Conservation (phyloP, 2,888 invertebrate genomes). For the Caradrina clavipalpis region DNA sequence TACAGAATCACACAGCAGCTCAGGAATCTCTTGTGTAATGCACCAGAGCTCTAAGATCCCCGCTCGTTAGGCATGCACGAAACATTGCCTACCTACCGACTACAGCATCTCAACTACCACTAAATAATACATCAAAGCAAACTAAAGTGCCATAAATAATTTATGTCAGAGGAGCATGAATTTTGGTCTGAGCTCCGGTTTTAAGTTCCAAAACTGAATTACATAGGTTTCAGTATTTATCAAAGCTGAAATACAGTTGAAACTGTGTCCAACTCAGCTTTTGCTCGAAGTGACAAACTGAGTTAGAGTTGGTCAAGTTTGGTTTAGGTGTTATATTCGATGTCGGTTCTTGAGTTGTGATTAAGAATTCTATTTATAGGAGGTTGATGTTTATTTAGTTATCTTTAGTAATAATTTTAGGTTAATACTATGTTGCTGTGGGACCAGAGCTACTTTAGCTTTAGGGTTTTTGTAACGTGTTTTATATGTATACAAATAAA, state of each 20-base stretch:
- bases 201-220: conserved; percentile 59
- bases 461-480: too few species aligned
- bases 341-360: conserved; percentile 19
- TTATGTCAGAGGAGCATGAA: conserved; percentile 53
- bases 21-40: conserved; percentile 21
- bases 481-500: too few species aligned
- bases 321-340: conserved; percentile 32
- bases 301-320: conserved; percentile 42
- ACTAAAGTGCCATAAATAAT: conserved; percentile 44
- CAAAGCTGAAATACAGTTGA: conserved; percentile 68
- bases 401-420: too few species aligned
- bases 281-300: conserved; percentile 44
- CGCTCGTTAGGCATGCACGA: conserved; percentile 5
- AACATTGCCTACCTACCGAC: neutral
- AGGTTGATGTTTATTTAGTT: too few species aligned
- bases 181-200: conserved; percentile 50
- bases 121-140: conserved; percentile 43
- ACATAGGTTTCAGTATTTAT: conserved; percentile 66
- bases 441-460: too few species aligned
- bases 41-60: neutral
- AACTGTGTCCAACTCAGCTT: conserved; percentile 49
- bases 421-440: too few species aligned
- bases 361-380: conserved; percentile 2
- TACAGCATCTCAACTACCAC: conserved; percentile 3
- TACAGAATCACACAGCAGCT: too few species aligned